Conservation (phyloP, 2,113 vertebrate species). For the Micronycteris hirsuta region DNA sequence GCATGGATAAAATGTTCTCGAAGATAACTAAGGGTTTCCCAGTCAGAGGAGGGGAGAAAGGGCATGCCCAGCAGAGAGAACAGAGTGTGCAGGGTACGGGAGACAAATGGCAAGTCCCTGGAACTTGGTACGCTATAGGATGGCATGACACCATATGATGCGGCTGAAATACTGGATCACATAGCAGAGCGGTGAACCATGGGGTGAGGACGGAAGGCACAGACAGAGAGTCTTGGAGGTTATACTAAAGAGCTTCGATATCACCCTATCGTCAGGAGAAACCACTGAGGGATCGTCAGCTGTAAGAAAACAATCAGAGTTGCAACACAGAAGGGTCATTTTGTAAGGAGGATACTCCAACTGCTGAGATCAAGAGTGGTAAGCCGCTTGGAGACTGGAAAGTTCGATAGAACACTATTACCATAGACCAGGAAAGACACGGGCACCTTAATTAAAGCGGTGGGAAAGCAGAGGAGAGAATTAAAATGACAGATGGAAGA, state of each 20-base stretch:
- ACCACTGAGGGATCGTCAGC: not conserved
- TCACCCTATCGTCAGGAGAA: not conserved
- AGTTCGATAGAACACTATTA: not conserved
- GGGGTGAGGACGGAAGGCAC: not conserved
- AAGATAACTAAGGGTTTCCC: not conserved
- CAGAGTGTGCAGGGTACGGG: not conserved
- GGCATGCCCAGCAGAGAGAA: not conserved
- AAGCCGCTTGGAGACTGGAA: not conserved
- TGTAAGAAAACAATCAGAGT: not conserved
- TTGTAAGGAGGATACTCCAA: not conserved
- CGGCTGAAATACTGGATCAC: not conserved
- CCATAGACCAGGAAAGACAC: not conserved
- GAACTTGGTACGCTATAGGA: not conserved
- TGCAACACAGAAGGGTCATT: not conserved
- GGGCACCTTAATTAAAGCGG: not conserved
- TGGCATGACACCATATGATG: not conserved
- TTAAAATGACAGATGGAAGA: not conserved
- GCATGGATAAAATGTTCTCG: conserved; percentile 27
- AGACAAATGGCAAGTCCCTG: not conserved
- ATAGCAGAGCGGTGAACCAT: not conserved
- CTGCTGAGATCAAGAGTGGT: not conserved
- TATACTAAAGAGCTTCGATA: not conserved
- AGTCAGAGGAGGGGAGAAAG: not conserved
- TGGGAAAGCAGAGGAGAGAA: not conserved
- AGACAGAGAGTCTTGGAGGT: not conserved